Conservation (phyloP, 2,113 vertebrate species). For the Haemorhous mexicanus region DNA sequence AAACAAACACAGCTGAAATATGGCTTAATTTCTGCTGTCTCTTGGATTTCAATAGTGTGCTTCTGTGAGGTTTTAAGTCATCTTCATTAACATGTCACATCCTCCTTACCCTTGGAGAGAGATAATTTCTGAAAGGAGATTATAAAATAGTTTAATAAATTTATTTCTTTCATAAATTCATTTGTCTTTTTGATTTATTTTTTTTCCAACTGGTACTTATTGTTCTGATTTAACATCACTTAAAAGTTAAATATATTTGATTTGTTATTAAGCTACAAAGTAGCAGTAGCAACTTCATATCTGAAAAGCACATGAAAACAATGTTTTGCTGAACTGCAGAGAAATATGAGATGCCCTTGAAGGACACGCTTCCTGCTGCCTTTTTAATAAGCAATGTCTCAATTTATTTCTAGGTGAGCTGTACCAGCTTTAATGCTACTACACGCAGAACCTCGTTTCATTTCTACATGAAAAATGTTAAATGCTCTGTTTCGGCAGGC, state of each 20-base stretch:
- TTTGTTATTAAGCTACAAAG: background rate
- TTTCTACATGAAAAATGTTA: rapidly evolving
- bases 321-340: rapidly evolving
- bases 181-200: background rate
- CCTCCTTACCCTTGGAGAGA: background rate
- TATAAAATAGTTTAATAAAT: background rate
- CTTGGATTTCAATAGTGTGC: background rate
- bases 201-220: background rate
- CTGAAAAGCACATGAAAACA: background rate
- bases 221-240: background rate
- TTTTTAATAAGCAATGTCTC: background rate
- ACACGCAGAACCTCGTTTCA: rapidly evolving
- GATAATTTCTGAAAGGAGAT: background rate
- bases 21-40: background rate
- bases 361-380: rapidly evolving
- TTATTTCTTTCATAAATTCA: background rate
- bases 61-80: background rate
- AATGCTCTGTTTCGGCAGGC: rapidly evolving
- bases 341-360: background rate
- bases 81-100: background rate
- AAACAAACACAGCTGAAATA: background rate
- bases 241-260: background rate
- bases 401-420: rapidly evolving
- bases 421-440: no score
- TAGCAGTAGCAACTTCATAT: background rate